These are phyloP conservation scores for Apodemia mormo DNA, from an alignment of 2,888 invertebrate species.

Conservation along the genomic window DNA sequence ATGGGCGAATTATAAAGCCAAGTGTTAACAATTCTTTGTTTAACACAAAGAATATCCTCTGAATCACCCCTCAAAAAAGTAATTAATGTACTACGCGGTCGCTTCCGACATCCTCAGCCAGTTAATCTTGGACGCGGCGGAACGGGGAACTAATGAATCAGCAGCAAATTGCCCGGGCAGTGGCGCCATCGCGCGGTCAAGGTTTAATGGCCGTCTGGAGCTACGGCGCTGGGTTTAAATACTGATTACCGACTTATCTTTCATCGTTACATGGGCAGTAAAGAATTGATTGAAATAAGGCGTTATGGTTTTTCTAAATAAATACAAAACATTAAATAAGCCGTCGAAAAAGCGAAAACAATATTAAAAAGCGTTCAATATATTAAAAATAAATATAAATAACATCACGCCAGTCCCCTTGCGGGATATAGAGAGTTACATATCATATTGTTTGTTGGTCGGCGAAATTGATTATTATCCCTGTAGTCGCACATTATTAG, in stretches of 20 bases:
- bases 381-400: too few species aligned
- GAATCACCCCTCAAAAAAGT: conserved; percentile 58
- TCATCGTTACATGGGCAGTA: background rate
- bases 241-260: conserved; percentile 38
- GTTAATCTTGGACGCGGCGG: conserved; percentile 40
- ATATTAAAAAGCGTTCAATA: too few species aligned
- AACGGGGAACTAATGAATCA: conserved; percentile 33
- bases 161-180: conserved; percentile 23
- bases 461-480: too few species aligned
- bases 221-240: conserved; percentile 60
- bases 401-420: too few species aligned
- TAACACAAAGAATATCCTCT: conserved; percentile 36
- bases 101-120: conserved; percentile 44
- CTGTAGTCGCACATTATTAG: too few species aligned
- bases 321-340: too few species aligned
- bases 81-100: conserved; percentile 64
- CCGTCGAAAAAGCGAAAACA: too few species aligned
- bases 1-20: too few species aligned
- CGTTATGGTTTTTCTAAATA: too few species aligned
- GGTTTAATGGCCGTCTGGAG: conserved; percentile 47
- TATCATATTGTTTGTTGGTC: too few species aligned
- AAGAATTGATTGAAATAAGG: background rate
- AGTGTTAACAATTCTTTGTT: background rate
- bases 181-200: conserved; percentile 44
- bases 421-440: too few species aligned